A percentile compares a stretch with the other conserved stretches of the same genome.
Evolutionary conservation across 2,888 invertebrate genomes (phyloP).

Genomic region (Drosophila histrio): DNA sequence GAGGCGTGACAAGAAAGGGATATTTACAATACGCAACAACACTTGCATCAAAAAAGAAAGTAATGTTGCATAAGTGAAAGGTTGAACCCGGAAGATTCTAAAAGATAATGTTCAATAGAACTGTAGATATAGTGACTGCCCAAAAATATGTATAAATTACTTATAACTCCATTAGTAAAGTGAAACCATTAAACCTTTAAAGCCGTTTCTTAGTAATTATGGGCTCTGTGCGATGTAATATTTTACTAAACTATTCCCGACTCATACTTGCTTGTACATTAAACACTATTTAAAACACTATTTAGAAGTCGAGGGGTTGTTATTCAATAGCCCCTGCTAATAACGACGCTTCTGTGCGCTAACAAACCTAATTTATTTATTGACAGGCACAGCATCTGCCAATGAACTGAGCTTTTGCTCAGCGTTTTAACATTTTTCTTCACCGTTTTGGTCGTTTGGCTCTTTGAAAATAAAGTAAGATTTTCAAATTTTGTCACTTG

Average conservation of each 20-base stretch:
- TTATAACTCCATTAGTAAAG: background rate
- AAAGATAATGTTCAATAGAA: conserved; percentile 24
- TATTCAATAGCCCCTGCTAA: background rate
- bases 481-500: conserved; percentile 69
- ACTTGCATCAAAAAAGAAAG: conserved; percentile 45
- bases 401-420: conserved; percentile 46
- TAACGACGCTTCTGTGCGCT: conserved; percentile 17
- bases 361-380: conserved; percentile 56
- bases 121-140: background rate
- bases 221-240: background rate
- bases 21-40: background rate
- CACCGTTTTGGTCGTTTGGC: conserved; percentile 10
- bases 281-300: background rate
- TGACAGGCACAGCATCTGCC: conserved; percentile 42
- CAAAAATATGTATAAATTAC: background rate
- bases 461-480: conserved; percentile 25
- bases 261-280: background rate
- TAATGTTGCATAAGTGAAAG: conserved; percentile 32
- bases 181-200: background rate
- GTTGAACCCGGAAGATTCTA: background rate
- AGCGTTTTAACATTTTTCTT: conserved; percentile 42
- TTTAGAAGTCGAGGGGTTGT: background rate
- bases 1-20: conserved; percentile 31
- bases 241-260: background rate
- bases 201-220: background rate